phyloP scores from a whole-genome alignment of 2,797 vertebrate species.

The Acanthiza pusilla region DNA sequence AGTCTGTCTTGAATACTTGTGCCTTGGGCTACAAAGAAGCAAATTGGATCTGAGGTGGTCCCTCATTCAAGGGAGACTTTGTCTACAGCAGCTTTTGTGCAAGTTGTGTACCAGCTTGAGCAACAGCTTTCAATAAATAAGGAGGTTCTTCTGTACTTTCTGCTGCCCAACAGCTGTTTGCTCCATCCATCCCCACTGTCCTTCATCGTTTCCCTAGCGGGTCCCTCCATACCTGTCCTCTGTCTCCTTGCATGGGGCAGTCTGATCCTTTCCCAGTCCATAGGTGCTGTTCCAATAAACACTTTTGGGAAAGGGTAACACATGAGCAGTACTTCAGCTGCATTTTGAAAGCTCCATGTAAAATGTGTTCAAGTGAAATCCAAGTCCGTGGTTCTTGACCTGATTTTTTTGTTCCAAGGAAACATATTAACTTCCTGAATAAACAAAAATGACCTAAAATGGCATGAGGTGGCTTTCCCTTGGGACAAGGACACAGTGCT shows the following conservation, averaged over 20 bases:
- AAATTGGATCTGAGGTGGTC: not conserved
- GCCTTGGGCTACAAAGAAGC: not conserved
- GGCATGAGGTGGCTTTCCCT: not conserved
- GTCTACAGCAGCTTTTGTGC: not conserved
- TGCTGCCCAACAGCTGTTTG: not conserved
- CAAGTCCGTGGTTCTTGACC: not conserved
- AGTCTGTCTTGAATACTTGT: not conserved
- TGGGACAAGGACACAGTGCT: not conserved
- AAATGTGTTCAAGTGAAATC: not conserved
- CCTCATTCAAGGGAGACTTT: not conserved
- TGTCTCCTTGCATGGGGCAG: not conserved
- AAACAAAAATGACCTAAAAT: not conserved
- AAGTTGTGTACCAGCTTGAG: not conserved
- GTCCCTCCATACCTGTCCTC: not conserved
- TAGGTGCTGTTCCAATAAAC: not conserved
- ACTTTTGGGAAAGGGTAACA: not conserved
- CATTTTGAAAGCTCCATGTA: not conserved
- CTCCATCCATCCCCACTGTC: not conserved
- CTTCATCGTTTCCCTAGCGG: not conserved
- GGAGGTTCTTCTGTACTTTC: not conserved
- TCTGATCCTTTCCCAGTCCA: not conserved
- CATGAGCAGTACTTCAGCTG: accelerated
- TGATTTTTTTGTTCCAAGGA: not conserved
- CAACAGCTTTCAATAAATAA: not conserved
- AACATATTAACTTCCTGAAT: not conserved